These are phyloP conservation scores for Eulemur rubriventer DNA, from an alignment of 2,797 vertebrate genomes.

Conservation along the genomic window DNA sequence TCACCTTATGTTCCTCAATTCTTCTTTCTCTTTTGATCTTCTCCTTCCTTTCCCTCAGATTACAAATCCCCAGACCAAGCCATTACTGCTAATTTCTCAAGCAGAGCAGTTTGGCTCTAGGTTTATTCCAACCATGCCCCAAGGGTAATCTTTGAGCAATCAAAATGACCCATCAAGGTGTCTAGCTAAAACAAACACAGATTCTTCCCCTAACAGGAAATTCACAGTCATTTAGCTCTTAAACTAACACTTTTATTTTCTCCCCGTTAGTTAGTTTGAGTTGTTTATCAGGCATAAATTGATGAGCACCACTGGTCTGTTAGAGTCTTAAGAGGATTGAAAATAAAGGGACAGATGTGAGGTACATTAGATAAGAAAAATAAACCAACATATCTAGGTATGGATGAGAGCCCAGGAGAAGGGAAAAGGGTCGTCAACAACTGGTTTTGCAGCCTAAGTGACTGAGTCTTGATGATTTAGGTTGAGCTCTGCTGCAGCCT, in stretches of 20 bases:
- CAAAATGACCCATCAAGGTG: slow-evolving; percentile 41
- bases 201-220: slow-evolving; percentile 40
- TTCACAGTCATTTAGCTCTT: slow-evolving; percentile 23
- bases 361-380: slow-evolving; percentile 59
- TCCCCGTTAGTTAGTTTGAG: slow-evolving; percentile 16
- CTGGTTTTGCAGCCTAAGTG: background rate
- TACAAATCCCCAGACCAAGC: background rate
- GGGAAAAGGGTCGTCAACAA: background rate
- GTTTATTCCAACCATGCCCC: background rate
- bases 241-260: slow-evolving; percentile 55
- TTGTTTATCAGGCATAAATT: slow-evolving; percentile 59
- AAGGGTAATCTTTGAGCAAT: slow-evolving; percentile 50
- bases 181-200: slow-evolving; percentile 58
- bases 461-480: background rate
- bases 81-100: slow-evolving; percentile 27
- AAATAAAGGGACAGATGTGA: slow-evolving; percentile 64
- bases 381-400: slow-evolving; percentile 31
- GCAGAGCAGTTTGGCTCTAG: background rate
- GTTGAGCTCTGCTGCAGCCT: background rate
- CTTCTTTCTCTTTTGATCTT: background rate
- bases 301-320: slow-evolving; percentile 43
- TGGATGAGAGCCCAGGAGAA: background rate
- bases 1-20: background rate
- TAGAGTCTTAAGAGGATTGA: background rate
- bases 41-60: background rate